Conservation (phyloP, 2,113 vertebrate species). For the Xiphophorus maculatus region DNA sequence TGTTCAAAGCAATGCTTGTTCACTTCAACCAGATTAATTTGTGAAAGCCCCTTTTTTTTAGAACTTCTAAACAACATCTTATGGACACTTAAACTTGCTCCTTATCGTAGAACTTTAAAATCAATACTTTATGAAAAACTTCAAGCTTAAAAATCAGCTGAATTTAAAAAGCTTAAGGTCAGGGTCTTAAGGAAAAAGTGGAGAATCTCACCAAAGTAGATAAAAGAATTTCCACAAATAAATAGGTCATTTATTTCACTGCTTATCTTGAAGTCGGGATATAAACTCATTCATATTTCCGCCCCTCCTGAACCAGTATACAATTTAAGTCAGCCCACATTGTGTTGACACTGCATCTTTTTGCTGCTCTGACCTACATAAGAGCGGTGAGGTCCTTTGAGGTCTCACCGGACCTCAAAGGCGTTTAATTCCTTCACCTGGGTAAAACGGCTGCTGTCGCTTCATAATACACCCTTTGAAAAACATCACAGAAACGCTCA, state of each 20-base stretch:
- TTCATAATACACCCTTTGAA: background rate
- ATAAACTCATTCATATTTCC: constrained; percentile 14
- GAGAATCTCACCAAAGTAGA: background rate
- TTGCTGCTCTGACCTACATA: constrained; percentile 22
- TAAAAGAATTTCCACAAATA: background rate
- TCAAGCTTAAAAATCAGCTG: background rate
- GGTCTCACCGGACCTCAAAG: constrained; percentile 9
- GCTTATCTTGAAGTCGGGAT: background rate
- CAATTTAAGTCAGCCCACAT: constrained; percentile 26
- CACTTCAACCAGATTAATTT: too few species aligned
- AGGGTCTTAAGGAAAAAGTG: background rate
- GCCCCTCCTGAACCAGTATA: constrained; percentile 7
- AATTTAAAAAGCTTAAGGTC: background rate
- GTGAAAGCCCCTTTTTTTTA: background rate
- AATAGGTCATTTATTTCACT: background rate
- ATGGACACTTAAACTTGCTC: background rate
- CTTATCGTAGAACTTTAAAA: background rate
- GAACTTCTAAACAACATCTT: background rate
- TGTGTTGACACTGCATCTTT: constrained; percentile 35
- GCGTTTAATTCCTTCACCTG: background rate
- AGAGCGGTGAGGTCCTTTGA: constrained; percentile 27
- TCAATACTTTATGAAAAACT: background rate
- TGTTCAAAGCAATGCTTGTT: background rate
- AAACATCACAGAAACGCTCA: constrained; percentile 30
- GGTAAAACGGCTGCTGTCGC: constrained; percentile 5